Evolutionary conservation across 2,797 vertebrate species (phyloP).

Genomic region (Melanotaenia maccullochi): DNA sequence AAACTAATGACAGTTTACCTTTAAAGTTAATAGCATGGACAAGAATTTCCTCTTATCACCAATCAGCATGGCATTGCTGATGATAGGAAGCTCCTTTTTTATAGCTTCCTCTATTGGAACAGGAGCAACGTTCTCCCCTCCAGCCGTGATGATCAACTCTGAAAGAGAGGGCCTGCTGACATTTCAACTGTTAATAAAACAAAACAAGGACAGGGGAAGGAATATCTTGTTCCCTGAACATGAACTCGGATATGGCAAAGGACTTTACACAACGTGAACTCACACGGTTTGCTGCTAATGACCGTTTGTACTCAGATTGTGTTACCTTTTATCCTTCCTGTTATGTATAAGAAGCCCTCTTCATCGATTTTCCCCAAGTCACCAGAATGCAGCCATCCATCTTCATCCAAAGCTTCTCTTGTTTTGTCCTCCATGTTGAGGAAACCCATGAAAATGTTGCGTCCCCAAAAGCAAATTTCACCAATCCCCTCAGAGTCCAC

Average conservation of each 20-base stretch:
- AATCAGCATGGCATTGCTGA: slow-evolving; percentile 89
- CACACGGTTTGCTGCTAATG: neutral
- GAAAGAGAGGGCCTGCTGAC: slow-evolving; percentile 38
- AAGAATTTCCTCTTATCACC: slow-evolving; percentile 89
- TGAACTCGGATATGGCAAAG: neutral
- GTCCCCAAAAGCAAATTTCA: slow-evolving; percentile 91
- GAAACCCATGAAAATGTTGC: slow-evolving; percentile 91
- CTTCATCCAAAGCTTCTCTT: slow-evolving; percentile 83
- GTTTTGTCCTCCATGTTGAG: slow-evolving; percentile 91
- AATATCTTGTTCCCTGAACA: neutral
- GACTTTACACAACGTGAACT: slow-evolving; percentile 2
- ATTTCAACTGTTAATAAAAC: slow-evolving; percentile 17
- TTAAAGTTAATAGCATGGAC: slow-evolving; percentile 88
- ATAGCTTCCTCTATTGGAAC: slow-evolving; percentile 88
- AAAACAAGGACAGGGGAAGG: neutral
- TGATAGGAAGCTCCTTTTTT: slow-evolving; percentile 85
- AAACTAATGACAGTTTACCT: slow-evolving; percentile 73
- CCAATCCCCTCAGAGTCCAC: slow-evolving; percentile 82
- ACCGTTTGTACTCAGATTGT: neutral
- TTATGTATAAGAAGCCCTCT: slow-evolving; percentile 89
- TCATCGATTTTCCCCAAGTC: slow-evolving; percentile 85
- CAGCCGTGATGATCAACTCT: slow-evolving; percentile 91
- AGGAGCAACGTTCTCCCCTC: slow-evolving; percentile 88
- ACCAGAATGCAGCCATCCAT: slow-evolving; percentile 90
- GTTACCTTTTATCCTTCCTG: slow-evolving; percentile 90